These are phyloP conservation scores for Calliopsis andreniformis DNA, from an alignment of 1,140 invertebrate genomes.

Conservation along the genomic window DNA sequence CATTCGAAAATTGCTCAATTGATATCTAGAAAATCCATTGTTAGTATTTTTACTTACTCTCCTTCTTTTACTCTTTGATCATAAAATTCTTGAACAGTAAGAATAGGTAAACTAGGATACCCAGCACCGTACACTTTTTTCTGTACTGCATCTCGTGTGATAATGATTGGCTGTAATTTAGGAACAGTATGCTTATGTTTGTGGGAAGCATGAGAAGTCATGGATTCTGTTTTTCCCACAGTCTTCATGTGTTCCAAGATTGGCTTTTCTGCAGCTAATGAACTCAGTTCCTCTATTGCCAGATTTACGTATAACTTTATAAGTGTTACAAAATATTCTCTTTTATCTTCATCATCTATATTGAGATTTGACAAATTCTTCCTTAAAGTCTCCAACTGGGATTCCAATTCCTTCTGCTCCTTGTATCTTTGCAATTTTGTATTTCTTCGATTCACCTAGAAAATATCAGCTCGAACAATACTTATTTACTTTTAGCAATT, in stretches of 20 bases:
- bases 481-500: conserved; percentile 14
- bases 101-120: conserved; percentile 95
- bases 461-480: conserved; percentile 17
- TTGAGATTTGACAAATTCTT: conserved; percentile 84
- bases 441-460: conserved; percentile 82
- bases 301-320: conserved; percentile 89
- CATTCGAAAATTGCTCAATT: conserved; percentile 14
- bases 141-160: conserved; percentile 93
- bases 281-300: conserved; percentile 90
- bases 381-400: conserved; percentile 85
- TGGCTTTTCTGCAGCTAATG: conserved; percentile 87
- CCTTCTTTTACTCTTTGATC: conserved; percentile 92
- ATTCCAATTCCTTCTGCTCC: conserved; percentile 90
- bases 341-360: conserved; percentile 90
- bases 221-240: conserved; percentile 55
- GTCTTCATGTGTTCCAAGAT: conserved; percentile 87
- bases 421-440: conserved; percentile 91
- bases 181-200: conserved; percentile 75
- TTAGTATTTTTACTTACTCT: conserved; percentile 82
- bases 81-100: conserved; percentile 98
- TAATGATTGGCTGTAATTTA: conserved; percentile 94
- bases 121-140: conserved; percentile 97
- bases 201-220: conserved; percentile 69
- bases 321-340: conserved; percentile 91
- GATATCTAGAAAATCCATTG: background rate